These are phyloP conservation scores for Drosophila pseudotalamancana DNA, from an alignment of 2,888 invertebrate genomes.

Conservation along the genomic window DNA sequence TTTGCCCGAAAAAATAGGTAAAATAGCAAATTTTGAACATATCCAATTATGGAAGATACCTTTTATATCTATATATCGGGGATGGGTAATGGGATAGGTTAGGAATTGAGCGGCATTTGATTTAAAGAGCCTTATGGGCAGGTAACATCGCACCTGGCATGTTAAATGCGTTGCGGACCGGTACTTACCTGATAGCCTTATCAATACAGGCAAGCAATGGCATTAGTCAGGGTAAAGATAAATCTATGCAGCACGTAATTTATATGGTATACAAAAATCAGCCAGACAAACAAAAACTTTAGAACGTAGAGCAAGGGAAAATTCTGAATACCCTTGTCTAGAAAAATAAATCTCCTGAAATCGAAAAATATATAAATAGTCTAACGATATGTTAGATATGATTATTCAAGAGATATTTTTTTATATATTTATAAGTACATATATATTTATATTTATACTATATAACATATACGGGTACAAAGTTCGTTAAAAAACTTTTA, in stretches of 20 bases:
- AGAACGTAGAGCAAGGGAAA: too few species aligned
- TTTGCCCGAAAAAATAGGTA: constrained; percentile 75
- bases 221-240: constrained; percentile 38
- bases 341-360: too few species aligned
- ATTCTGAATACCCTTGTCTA: too few species aligned
- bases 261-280: background rate
- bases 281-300: background rate
- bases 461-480: background rate
- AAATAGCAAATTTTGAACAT: constrained; percentile 12
- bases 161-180: background rate
- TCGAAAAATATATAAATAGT: too few species aligned
- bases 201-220: constrained; percentile 4
- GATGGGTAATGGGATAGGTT: constrained; percentile 22
- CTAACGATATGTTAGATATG: too few species aligned
- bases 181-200: constrained; percentile 34
- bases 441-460: background rate
- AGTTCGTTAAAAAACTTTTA: background rate
- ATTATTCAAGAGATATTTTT: too few species aligned
- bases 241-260: constrained; percentile 7
- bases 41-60: background rate
- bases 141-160: background rate
- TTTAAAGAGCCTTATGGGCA: background rate
- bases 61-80: background rate
- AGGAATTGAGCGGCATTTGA: background rate
- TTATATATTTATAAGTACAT: background rate